Evolutionary conservation across 1,140 invertebrate genomes (phyloP).

Genomic region (Schlechtendalia chinensis): DNA sequence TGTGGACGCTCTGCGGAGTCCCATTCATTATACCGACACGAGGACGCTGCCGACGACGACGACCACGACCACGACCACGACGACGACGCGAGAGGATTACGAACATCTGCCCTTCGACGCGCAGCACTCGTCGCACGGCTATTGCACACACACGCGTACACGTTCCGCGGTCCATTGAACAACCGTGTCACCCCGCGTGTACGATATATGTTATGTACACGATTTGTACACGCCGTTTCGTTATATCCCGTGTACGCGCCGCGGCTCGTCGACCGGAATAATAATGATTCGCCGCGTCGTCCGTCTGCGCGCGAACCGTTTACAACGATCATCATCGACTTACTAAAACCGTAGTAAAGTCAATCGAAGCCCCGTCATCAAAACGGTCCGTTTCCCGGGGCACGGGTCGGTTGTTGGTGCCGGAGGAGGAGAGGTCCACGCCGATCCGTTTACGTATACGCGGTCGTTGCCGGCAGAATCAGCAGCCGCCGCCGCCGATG

Average conservation of each 20-base stretch:
- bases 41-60: not conserved
- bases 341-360: conserved; percentile 21
- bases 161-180: conserved; percentile 28
- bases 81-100: conserved; percentile 41
- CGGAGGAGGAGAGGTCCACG: too few species aligned
- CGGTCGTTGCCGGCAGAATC: too few species aligned
- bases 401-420: too few species aligned
- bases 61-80: not conserved
- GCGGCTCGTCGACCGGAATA: conserved; percentile 38
- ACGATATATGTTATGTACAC: not conserved
- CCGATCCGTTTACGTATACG: too few species aligned
- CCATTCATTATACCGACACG: conserved; percentile 38
- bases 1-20: conserved; percentile 30
- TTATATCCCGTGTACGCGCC: not conserved
- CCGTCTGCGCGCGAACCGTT: too few species aligned
- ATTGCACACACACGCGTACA: not conserved
- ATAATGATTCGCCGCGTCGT: conserved; percentile 14
- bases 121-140: not conserved
- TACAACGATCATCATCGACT: not conserved
- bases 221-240: not conserved
- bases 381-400: not conserved
- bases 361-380: conserved; percentile 21
- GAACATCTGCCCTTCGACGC: conserved; percentile 48
- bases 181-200: conserved; percentile 41
- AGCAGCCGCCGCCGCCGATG: too few species aligned